A percentile compares a stretch with the other conserved stretches of the same genome.
phyloP scores from a whole-genome alignment of 1,140 invertebrate species.

The Euura lappo region DNA sequence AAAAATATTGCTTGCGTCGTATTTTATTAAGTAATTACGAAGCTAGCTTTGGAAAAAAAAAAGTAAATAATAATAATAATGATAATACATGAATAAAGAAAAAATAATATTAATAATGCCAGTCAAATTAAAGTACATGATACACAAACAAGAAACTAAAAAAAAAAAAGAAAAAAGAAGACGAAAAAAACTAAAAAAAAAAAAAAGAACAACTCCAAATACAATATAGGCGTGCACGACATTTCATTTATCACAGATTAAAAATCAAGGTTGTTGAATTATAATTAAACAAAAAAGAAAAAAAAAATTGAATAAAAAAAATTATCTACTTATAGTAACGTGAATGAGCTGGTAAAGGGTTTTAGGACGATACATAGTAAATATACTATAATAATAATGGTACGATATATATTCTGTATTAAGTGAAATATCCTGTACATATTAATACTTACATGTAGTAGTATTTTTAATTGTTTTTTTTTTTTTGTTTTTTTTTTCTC shows the following conservation, averaged over 20 bases:
- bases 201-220: too few species aligned
- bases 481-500: background rate
- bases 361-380: background rate
- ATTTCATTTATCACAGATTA: constrained; percentile 1
- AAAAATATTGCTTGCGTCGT: constrained; percentile 40
- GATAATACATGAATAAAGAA: background rate
- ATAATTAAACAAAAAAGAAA: too few species aligned
- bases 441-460: background rate
- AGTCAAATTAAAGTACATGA: constrained; percentile 4
- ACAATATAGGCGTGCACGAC: background rate
- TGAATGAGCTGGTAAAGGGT: background rate
- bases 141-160: background rate
- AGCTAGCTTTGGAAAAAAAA: constrained; percentile 19
- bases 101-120: background rate
- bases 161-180: background rate
- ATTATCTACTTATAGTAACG: too few species aligned
- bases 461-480: background rate
- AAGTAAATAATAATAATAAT: background rate
- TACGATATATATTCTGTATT: background rate
- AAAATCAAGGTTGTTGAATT: background rate
- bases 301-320: too few species aligned
- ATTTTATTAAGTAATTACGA: constrained; percentile 28
- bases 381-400: background rate
- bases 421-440: constrained; percentile 7
- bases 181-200: too few species aligned